A percentile compares a stretch with the other conserved stretches of the same genome.
Evolutionary conservation across 2,888 invertebrate species (phyloP).

Genomic region (Plebejus argus): DNA sequence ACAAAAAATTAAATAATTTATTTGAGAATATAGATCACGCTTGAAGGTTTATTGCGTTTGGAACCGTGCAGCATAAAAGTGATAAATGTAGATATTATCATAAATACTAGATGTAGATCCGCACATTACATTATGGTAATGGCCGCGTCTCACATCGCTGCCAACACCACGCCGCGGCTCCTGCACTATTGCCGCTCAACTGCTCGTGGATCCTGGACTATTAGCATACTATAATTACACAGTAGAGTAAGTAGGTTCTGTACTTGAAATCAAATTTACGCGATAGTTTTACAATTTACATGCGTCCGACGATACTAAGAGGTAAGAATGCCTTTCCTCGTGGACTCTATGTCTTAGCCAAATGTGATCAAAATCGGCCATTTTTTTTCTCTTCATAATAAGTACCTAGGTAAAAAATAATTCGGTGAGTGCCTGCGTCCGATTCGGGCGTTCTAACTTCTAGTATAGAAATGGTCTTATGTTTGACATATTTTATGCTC

Average conservation of each 20-base stretch:
- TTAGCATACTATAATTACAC: neutral
- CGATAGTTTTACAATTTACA: neutral
- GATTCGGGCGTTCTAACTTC: no score
- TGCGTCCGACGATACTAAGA: neutral
- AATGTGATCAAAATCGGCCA: no score
- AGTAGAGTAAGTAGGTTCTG: neutral
- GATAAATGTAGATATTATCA: slow-evolving; percentile 17
- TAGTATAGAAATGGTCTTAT: no score
- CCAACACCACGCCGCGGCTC: neutral
- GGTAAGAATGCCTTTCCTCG: no score
- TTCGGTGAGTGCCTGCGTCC: no score
- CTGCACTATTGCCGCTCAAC: neutral
- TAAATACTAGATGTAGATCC: slow-evolving; percentile 11
- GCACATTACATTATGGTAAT: slow-evolving; percentile 15
- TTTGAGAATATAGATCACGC: neutral
- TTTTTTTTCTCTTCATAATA: no score
- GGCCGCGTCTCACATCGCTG: slow-evolving; percentile 17
- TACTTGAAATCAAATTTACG: neutral
- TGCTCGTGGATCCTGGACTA: neutral
- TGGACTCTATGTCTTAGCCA: no score
- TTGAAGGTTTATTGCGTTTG: neutral
- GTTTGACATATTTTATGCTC: no score
- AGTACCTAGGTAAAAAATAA: no score
- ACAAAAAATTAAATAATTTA: no score
- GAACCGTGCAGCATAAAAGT: slow-evolving; percentile 3